Evolutionary conservation across 2,888 invertebrate species (phyloP), one percentile per base, ranked within the genome.

Genomic region (Patella depressa): DNA sequence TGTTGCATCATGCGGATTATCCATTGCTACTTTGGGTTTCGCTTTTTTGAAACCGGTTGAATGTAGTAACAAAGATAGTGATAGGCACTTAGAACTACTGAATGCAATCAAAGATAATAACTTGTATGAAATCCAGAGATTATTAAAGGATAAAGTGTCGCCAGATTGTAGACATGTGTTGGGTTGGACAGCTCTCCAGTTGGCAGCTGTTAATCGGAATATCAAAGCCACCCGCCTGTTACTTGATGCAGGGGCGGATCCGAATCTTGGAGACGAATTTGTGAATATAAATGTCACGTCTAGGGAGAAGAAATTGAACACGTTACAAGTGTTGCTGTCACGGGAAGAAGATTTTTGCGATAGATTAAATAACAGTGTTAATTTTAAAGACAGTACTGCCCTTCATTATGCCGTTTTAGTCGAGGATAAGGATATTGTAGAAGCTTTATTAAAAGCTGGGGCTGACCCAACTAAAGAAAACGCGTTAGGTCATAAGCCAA

Each of bases 151-250:
- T 70, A 89, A 89, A 29, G 85, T 90, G 57, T 89, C 92, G 86
- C 86, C 95, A 0, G 96, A 97, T 92, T 89, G 91, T 73, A 93
- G 95, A 17, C 97, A 97, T 92, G 87, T 93, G 53, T 93, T 96
- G 72, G 97, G 97, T 74, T 97, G 97, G 97, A 96, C 96, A 17
- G 94, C 96, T 53, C 93, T 97, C 55, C 96, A 96, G 92, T 94
- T 95, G 73, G 97, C 97, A 57, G 95, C 95, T 14, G 95, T 96
- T 59, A 96, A 96, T 92, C 95, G 95, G 81, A 94, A 94, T 88
- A 19, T 84, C 83, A 92, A 92, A 69, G 88, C 89, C 55, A 89
- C 91, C 9, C 85, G 88, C 78, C 77, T 87, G 54, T 82, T 93
- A 12, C 79, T 93, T 76, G 92, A 93, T n/a, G 93, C 94, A 76